Evolutionary conservation across 30 jellyfish, hydroid and myxozoan species (phyloP).

Genomic region (Turritopsis rubra): DNA sequence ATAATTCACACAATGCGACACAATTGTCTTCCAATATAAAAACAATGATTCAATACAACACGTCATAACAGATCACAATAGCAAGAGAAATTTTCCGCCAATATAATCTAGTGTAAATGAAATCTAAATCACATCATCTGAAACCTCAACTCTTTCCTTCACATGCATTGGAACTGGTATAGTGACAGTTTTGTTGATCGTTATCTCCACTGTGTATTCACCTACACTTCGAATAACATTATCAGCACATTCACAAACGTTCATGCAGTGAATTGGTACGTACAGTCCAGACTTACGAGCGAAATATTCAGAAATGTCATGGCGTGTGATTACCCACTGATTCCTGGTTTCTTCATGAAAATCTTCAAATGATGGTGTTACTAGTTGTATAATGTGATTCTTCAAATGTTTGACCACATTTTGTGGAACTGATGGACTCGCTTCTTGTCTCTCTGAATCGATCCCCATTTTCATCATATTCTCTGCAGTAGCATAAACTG

Average conservation of each 20-base stretch:
- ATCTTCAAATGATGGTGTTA: slow-evolving; percentile 14
- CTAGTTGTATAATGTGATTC: neutral
- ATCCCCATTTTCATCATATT: slow-evolving; percentile 26
- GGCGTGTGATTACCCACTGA: slow-evolving; percentile 13
- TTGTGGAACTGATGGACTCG: slow-evolving; percentile 14
- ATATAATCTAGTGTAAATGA: no score
- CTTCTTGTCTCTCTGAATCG: slow-evolving; percentile 19
- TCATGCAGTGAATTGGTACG: slow-evolving; percentile 30
- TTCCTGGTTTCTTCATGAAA: slow-evolving; percentile 5
- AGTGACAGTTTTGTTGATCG: slow-evolving; percentile 12
- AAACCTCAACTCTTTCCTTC: neutral
- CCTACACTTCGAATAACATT: slow-evolving; percentile 20
- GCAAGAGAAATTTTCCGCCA: no score
- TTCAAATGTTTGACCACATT: slow-evolving; percentile 23
- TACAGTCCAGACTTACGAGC: slow-evolving; percentile 3
- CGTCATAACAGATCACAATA: no score
- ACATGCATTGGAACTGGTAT: slow-evolving; percentile 26
- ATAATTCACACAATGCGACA: no score
- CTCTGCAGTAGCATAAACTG: slow-evolving; percentile 31
- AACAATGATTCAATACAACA: no score
- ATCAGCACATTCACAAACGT: slow-evolving; percentile 18
- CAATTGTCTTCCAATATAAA: no score
- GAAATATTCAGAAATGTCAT: slow-evolving; percentile 35
- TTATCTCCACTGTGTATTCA: slow-evolving; percentile 17
- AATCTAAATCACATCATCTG: neutral